phyloP scores from a whole-genome alignment of 2,888 invertebrate species.

The Allolobophora icterica region DNA sequence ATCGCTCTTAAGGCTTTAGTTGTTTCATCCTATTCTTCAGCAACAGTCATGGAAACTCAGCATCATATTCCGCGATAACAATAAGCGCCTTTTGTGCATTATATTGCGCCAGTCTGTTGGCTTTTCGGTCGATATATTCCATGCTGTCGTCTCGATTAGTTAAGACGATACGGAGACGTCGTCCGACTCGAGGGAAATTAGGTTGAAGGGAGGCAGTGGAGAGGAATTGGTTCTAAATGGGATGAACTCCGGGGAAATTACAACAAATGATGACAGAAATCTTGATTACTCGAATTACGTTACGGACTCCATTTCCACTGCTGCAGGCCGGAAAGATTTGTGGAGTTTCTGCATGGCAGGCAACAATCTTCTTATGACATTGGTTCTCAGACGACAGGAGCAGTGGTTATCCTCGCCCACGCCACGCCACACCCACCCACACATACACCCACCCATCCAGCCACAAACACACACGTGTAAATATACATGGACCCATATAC shows the following conservation, averaged over 20 bases:
- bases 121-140: background rate
- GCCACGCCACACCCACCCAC: background rate
- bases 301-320: background rate
- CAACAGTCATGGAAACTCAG: background rate
- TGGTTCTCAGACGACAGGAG: background rate
- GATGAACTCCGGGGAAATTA: slow-evolving; percentile 26
- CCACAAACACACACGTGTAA: too few species aligned
- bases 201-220: background rate
- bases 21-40: background rate
- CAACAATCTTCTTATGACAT: background rate
- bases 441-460: too few species aligned
- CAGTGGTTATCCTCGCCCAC: background rate
- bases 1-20: background rate
- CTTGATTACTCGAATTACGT: slow-evolving; percentile 12
- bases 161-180: background rate
- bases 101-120: background rate
- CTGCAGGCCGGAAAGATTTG: background rate
- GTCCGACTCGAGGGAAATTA: background rate
- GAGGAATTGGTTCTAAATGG: background rate
- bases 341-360: background rate
- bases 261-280: slow-evolving; percentile 18
- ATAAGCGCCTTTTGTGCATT: background rate
- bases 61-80: background rate
- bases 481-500: too few species aligned
- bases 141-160: background rate